Evolutionary conservation across 2,888 invertebrate species (phyloP), one percentile per base, ranked within the genome.

Genomic region (Nudaria mundana): DNA sequence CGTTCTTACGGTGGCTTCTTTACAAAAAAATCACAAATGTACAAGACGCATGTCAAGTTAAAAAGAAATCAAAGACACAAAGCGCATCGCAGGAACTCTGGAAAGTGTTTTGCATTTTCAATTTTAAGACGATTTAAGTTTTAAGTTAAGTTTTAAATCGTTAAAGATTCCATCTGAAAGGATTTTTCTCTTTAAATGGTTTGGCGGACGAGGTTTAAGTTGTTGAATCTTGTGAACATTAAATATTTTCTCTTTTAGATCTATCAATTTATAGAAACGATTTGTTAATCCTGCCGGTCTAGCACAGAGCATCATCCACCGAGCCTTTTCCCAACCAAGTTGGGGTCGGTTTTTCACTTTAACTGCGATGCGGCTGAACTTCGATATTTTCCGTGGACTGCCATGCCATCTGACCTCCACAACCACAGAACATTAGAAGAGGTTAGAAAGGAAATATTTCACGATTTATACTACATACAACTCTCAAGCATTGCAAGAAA

Each of bases 111-210:
- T 81, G 75, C 80, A 77, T 81, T 82, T 82, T 80, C 82, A 82
- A 82, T 81, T 81, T 81, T 80, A 79, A 81, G 79, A 73, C 75
- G 76, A 79, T 81, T 79, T 76, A 81, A 82, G 77, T 80, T 81
- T 77, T 71, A 76, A 81, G 76, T 76, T 74, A 66, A 60, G 63
- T 71, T 69, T n/a, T 66, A 71, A 74, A 68, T 72, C 71, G 70
- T 71, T 69, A 67, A 69, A 73, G 74, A 74, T 78, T 75, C 64
- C 67, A 61, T 67, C 76, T 46, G 58, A 64, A 68, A 62, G 49
- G 67, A 70, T 74, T 76, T 77, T 76, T 63, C 66, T 63, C 59
- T 63, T 71, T 62, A 76, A 74, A 60, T 65, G 68, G 66, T 70
- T 60, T 56, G 14, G 24, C 49, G 33, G 38, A 43, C 44, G 48